A percentile compares a stretch with the other conserved stretches of the same genome.
Evolutionary conservation across 2,797 vertebrate species (phyloP).

Genomic region (Hydrocynus forskahlii): DNA sequence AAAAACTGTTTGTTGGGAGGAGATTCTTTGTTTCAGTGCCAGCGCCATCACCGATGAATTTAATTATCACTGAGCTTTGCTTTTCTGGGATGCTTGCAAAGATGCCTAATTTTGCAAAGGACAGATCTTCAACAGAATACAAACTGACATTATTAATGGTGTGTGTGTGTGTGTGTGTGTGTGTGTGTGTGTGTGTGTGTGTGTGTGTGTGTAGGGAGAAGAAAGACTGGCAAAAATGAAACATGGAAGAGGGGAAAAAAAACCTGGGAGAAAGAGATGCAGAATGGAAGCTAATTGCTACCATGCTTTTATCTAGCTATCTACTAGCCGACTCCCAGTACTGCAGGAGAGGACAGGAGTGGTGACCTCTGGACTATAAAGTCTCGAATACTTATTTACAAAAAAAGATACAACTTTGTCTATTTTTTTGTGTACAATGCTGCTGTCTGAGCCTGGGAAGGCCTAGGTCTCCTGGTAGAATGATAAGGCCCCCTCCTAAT

Average conservation of each 20-base stretch:
- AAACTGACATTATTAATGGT: slow-evolving; percentile 48
- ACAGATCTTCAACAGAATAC: slow-evolving; percentile 43
- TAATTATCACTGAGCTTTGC: slow-evolving; percentile 59
- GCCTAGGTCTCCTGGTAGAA: slow-evolving; percentile 54
- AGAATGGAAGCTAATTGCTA: slow-evolving; percentile 6
- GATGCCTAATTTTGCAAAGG: slow-evolving; percentile 49
- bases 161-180: slow-evolving; percentile 13
- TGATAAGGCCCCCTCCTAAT: slow-evolving; percentile 60
- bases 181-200: slow-evolving; percentile 24
- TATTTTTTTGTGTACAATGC: neutral
- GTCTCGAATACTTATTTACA: slow-evolving; percentile 4
- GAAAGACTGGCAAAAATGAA: slow-evolving; percentile 40
- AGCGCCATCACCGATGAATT: slow-evolving; percentile 61
- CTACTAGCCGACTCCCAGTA: neutral
- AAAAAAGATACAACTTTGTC: slow-evolving; percentile 3
- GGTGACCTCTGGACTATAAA: slow-evolving; percentile 26
- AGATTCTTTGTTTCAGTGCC: slow-evolving; percentile 72
- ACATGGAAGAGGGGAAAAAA: slow-evolving; percentile 33
- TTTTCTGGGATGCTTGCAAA: slow-evolving; percentile 42
- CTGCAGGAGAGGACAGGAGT: slow-evolving; percentile 1
- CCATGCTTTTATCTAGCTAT: slow-evolving; percentile 6
- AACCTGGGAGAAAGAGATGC: slow-evolving; percentile 25
- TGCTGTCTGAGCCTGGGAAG: slow-evolving; percentile 41
- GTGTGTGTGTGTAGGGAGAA: slow-evolving; percentile 17
- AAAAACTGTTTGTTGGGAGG: slow-evolving; percentile 68